These are phyloP conservation scores for Neopipo cinnamomea DNA, from an alignment of 2,113 vertebrate species.

Conservation along the genomic window DNA sequence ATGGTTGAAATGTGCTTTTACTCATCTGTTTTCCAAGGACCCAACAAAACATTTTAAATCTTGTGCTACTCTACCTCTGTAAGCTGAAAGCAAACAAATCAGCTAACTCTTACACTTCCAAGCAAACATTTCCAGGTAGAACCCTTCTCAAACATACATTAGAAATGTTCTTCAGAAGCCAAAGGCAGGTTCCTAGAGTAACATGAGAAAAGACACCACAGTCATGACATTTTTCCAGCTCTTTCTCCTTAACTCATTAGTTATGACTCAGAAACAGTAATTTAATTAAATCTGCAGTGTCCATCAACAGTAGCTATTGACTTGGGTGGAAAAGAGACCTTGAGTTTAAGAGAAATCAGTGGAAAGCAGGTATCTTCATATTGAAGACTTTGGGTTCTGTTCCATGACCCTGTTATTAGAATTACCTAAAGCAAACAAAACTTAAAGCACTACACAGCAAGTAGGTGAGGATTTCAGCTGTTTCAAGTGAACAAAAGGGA, in stretches of 20 bases:
- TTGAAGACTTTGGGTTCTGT: not conserved
- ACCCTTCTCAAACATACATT: not conserved
- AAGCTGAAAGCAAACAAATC: not conserved
- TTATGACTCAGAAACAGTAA: not conserved
- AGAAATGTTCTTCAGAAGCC: not conserved
- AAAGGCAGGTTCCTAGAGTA: not conserved
- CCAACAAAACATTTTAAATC: not conserved
- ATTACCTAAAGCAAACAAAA: not conserved
- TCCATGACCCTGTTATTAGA: not conserved
- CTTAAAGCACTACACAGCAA: accelerated
- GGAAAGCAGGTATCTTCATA: not conserved
- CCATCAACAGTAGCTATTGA: not conserved
- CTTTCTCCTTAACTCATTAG: not conserved
- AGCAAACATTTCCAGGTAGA: not conserved
- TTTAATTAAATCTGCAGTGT: not conserved
- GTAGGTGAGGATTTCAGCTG: not conserved
- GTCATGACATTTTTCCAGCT: not conserved
- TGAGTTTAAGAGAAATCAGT: not conserved
- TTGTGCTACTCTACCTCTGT: not conserved
- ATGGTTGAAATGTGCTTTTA: not conserved
- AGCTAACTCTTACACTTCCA: not conserved
- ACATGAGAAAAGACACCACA: not conserved
- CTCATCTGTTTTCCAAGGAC: not conserved
- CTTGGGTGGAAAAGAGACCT: not conserved
- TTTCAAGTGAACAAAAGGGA: not conserved